Conservation (phyloP, 1,140 invertebrate genomes). For the Helicorthomorpha holstii region DNA sequence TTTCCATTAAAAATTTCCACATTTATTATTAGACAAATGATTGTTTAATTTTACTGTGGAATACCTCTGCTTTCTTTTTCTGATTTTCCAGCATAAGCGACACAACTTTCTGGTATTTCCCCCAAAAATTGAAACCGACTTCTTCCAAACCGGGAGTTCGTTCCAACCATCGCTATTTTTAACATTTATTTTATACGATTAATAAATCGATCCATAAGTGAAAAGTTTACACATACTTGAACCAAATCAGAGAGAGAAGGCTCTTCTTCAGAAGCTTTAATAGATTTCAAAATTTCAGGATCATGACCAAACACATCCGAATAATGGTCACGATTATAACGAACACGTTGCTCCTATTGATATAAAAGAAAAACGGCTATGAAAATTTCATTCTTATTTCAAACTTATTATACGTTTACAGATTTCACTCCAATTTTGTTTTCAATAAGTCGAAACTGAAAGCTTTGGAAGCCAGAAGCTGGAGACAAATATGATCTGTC, state of each 20-base stretch:
- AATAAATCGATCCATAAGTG: too few relatives aligned
- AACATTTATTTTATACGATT: too few relatives aligned
- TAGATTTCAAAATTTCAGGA: conserved; percentile 43
- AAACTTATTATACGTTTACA: conserved; percentile 23
- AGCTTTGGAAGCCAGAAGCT: conserved; percentile 92
- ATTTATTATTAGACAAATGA: too few relatives aligned
- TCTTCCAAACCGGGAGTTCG: conserved; percentile 75
- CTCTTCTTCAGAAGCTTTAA: conserved; percentile 61
- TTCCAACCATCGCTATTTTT: conserved; percentile 67
- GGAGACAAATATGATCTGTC: conserved; percentile 69
- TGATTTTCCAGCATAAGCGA: conserved; percentile 51
- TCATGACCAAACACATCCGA: conserved; percentile 66
- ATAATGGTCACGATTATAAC: conserved; percentile 83
- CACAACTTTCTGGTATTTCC: conserved; percentile 65
- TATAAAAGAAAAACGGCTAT: neutral
- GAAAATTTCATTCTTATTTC: conserved; percentile 3
- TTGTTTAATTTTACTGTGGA: too few relatives aligned
- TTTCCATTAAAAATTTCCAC: too few relatives aligned
- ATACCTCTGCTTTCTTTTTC: conserved; percentile 39
- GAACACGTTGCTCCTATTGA: conserved; percentile 57
- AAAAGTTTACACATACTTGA: too few relatives aligned
- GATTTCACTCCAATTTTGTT: conserved; percentile 88
- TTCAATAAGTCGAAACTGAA: conserved; percentile 90
- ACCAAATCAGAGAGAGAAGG: conserved; percentile 68
- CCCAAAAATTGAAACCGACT: conserved; percentile 83